Evolutionary conservation across 2,113 vertebrate species (phyloP), one percentile per base, ranked within the genome.

Genomic region (Ceuthmochares aereus): DNA sequence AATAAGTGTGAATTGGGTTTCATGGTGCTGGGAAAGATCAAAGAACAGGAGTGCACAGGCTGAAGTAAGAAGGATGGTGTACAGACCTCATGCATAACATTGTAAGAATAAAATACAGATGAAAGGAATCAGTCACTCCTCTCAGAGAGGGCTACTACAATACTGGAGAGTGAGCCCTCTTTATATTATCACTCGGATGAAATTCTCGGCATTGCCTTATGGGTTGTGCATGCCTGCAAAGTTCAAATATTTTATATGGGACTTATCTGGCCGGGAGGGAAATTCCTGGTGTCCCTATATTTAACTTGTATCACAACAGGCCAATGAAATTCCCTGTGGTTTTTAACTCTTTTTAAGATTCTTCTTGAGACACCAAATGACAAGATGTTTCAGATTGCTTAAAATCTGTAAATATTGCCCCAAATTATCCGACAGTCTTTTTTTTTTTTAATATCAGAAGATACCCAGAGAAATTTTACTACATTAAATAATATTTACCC

Each of bases 251-350:
- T 96, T 96, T 66, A 52, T 91, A 79, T 94, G 87, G 86, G 96
- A 76, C 89, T 92, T 95, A 51, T 94, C 91, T 95, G 84, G 87
- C 94, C 90, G 58, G n/a, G 58, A 95, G 90, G 91, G 81, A 91
- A 96, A 97, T 97, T 96, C 95, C 67, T 97, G 59, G 55, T 95
- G 88, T 55, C 92, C 93, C 81, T 97, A 95, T 96, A 93, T 96
- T 97, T 97, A 96, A 94, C 94, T 95, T 74, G 77, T 82, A 84
- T 60, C 88, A 79, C 76, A 88, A 62, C 58, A 94, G 62, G 89
- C 93, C 73, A 93, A 18, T 86, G 81, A 90, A 82, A 96, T 93
- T 92, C 84, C 59, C 75, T 40, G 34, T 22, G 40, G 84, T 84
- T 93, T 96, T 96, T 93, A 96, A 90, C 90, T 96, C 78, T 86